A percentile compares a stretch with the other conserved stretches of the same genome.
These are phyloP conservation scores for Pachyuromys duprasi DNA, from an alignment of 2,797 vertebrate genomes.

Conservation along the genomic window DNA sequence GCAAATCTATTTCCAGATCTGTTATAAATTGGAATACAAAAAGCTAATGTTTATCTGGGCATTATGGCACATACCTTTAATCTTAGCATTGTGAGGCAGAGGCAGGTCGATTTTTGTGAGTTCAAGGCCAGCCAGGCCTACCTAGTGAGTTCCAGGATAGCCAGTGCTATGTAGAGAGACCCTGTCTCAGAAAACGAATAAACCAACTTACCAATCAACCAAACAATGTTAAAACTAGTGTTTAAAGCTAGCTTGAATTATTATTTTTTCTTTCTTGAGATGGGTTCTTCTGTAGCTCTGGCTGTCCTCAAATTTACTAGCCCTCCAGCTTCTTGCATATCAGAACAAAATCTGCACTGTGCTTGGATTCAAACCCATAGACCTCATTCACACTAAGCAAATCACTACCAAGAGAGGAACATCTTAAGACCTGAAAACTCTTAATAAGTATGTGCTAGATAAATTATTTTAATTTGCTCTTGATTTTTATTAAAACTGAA, in stretches of 20 bases:
- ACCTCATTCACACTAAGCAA: neutral
- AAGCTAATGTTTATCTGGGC: neutral
- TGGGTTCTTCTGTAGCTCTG: neutral
- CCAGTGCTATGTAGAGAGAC: neutral
- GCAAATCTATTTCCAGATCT: conserved; percentile 48
- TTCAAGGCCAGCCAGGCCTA: too few species aligned
- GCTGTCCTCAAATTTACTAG: neutral
- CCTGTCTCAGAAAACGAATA: neutral
- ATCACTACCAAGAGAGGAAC: neutral
- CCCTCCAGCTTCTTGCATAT: neutral
- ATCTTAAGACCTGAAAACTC: neutral
- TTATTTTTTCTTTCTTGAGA: neutral
- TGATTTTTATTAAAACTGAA: conserved; percentile 58
- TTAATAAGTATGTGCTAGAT: conserved; percentile 36
- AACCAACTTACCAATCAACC: neutral
- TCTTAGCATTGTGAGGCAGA: neutral
- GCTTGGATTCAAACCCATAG: neutral
- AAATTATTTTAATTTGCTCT: conserved; percentile 43
- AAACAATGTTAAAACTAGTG: neutral
- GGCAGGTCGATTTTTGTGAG: neutral
- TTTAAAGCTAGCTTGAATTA: neutral
- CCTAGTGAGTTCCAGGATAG: neutral
- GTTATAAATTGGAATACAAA: conserved; percentile 57
- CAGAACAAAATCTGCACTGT: neutral
- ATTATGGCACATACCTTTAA: neutral